A percentile compares a stretch with the other conserved stretches of the same genome.
phyloP scores from a whole-genome alignment of 2,888 invertebrate genomes.

The Teleogryllus oceanicus region DNA sequence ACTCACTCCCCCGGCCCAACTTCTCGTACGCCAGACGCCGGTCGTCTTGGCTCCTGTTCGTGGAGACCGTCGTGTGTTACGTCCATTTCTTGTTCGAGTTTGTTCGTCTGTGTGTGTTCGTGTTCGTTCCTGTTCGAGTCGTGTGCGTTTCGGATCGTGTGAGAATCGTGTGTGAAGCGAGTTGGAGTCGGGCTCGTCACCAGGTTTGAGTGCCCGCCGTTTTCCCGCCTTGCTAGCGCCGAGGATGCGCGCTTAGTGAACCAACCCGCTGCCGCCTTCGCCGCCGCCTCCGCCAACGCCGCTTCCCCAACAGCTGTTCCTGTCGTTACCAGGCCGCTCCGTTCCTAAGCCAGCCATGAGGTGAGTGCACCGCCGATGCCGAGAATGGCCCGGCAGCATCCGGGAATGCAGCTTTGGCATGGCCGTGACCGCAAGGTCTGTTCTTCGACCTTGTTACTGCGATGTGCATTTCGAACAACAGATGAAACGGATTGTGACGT shows the following conservation, averaged over 20 bases:
- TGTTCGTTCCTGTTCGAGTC: background rate
- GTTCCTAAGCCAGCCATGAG: background rate
- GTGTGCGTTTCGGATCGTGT: background rate
- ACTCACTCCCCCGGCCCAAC: background rate
- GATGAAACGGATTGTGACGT: too few species aligned
- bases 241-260: too few species aligned
- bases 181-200: background rate
- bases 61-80: background rate
- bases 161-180: background rate
- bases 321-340: background rate
- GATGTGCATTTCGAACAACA: too few species aligned
- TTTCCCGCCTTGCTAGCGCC: too few species aligned
- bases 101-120: background rate
- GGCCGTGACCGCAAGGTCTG: too few species aligned
- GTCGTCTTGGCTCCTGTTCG: background rate
- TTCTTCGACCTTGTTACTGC: too few species aligned
- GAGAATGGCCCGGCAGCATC: too few species aligned
- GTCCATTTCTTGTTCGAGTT: background rate
- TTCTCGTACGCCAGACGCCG: background rate
- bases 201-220: too few species aligned
- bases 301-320: background rate
- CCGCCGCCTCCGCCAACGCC: background rate
- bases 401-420: too few species aligned
- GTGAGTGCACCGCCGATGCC: background rate
- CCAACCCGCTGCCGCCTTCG: background rate